Evolutionary conservation across 2,888 invertebrate species (phyloP), one percentile per base, ranked within the genome.

Genomic region (Schizotus pectinicornis): DNA sequence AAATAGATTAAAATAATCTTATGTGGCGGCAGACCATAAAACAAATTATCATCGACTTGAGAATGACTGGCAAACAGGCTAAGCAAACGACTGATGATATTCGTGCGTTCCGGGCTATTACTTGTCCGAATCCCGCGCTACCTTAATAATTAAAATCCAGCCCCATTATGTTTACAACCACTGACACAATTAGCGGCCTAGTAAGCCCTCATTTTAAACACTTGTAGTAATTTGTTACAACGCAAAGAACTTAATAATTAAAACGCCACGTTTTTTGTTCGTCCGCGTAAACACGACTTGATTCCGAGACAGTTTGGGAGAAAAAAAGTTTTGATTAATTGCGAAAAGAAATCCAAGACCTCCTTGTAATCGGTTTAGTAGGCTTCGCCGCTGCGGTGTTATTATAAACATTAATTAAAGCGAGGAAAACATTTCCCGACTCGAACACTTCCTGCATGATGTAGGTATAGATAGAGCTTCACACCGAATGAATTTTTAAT

Each of bases 1-100:
- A 73, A 73, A 72, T 69, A 70, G 72, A 72, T 72, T 72, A 70
- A 72, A 70, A 71, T 69, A 73, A 73, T 73, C 71, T 71, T 69
- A 66, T 64, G 71, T 65, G 70, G 69, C 72, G 73, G 71, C 64
- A 67, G 72, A 73, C 69, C 73, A 72, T 72, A 71, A 73, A 72
- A 72, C 73, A 70, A 71, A 73, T 73, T 73, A 73, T 69, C 72
- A 67, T 71, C 69, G 65, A 65, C 63, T 64, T 56, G 62, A 52
- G 58, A 65, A 62, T 63, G 61, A 65, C 67, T 62, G 48, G 50
- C 61, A 62, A 66, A 61, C 57, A 54, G 62, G 61, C 56, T 61
- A 2, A 22, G 3, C 22, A 22, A 22, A 22, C 22, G 5, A 22
- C 22, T 22, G 33, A 33, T 45, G 7, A 7, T n/a, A n/a, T 22